Evolutionary conservation across 2,888 invertebrate species (phyloP), one percentile per base, ranked within the genome.

Genomic region (Drosophila silvestris): DNA sequence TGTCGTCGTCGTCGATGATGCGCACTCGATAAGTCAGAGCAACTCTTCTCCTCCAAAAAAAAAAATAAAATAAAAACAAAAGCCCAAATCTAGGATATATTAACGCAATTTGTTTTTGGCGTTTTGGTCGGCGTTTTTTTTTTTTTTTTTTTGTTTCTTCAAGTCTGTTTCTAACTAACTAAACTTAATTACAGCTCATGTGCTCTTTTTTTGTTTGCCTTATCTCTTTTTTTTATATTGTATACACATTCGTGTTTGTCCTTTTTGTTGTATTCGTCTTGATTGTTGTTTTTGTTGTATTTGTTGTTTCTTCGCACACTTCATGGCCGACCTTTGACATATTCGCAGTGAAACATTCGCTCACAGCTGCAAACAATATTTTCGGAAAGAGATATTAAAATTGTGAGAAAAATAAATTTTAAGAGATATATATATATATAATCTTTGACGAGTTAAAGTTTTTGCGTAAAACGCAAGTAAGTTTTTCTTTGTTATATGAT

Each of bases 291-390:
- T 12, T 44, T 44, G 44, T 47, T 70, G 54, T 69, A 51, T 61
- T 70, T 81, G 70, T 70, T 84, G 70, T 81, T 52, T 70, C 69
- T 85, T 71, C 70, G 84, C 86, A 81, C 89, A 89, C 89, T 91
- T 89, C 90, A 86, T 88, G 89, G 88, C 81, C 89, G 91, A 91
- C 88, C 91, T 92, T 92, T 84, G 92, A 92, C 90, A 92, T 92
- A 89, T 90, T 91, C 85, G 89, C 89, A 91, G 86, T 91, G 83
- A 83, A 79, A 87, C 85, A 85, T 91, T 87, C 62, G 83, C 82
- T 90, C 89, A 90, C 82, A 92, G 91, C 93, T 92, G 83, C 4
- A 89, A 87, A 68, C 60, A 59, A 68, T 47, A 50, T 28, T 50
- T 37, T 14, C 16, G 4, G 47, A 6, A 53, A 56, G 59, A 60